Evolutionary conservation across 2,113 vertebrate species (phyloP).

Genomic region (Hypocryptadius cinnamomeus): DNA sequence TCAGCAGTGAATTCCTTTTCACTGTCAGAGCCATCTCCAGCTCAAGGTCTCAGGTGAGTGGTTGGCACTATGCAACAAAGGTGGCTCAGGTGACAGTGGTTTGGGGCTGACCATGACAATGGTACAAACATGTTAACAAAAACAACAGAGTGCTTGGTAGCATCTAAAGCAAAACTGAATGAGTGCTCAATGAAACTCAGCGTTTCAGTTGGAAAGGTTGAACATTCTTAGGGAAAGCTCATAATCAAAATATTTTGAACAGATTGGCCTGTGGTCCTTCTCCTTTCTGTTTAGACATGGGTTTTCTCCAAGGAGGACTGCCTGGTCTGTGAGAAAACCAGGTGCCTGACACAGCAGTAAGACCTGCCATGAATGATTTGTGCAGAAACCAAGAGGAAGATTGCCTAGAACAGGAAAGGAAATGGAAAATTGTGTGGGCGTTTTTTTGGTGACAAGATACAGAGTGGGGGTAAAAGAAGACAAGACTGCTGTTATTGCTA

Average conservation of each 20-base stretch:
- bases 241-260: neutral
- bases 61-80: fast-evolving
- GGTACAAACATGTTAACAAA: fast-evolving
- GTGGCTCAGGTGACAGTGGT: neutral
- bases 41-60: fast-evolving
- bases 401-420: neutral
- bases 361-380: neutral
- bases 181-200: neutral
- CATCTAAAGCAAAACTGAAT: neutral
- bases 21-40: neutral
- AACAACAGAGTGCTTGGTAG: neutral
- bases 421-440: neutral
- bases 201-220: neutral
- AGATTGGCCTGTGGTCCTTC: neutral
- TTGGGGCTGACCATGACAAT: neutral
- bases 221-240: neutral
- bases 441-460: neutral
- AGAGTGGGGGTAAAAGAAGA: neutral
- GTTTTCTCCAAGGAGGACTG: neutral
- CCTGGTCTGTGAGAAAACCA: neutral
- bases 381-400: neutral
- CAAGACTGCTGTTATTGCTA: neutral
- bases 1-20: neutral
- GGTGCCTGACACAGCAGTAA: neutral
- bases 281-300: neutral